Base-by-base conservation (phyloP, 2,888 invertebrate genomes). In the Melieria omissa region DNA sequence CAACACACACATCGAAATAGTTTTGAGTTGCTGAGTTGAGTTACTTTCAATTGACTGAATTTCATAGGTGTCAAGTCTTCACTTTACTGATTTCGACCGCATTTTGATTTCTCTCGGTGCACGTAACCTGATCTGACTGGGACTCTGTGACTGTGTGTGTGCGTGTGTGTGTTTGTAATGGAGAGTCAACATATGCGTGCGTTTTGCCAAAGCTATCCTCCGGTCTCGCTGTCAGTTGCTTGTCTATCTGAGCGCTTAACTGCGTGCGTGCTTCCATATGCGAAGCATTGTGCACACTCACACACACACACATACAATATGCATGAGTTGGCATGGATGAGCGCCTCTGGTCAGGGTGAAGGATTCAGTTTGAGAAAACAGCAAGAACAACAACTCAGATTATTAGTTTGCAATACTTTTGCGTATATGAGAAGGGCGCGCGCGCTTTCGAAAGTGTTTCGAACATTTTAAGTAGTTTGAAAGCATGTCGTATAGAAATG, bases 371-470 rank as follows among this genome's bases (percentile, higher is more conserved):
- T 72, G 71, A 71, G 73, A 71, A 69, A 75, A n/a, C n/a, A 29
- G 29, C 29, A 29, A n/a, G n/a, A n/a, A 29, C 29, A 29, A 74
- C 71, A 74, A 74, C 72, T 74, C 73, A 74, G 74, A 75, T 77
- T 76, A 75, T 77, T 75, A 75, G 74, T 74, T 76, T 76, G 75
- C 76, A 77, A 72, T 73, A 73, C 75, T 74, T 77, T 74, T 71
- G 49, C 63, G 46, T 29, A 45, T 60, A 54, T 54, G 16, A 63
- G 60, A 71, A 58, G 12, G 52, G 29, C 54, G 47, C 45, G 46
- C 45, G 46, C 29, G 29, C 2, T 3, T 29, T 29, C 29, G 29
- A 29, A 3, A 29, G 29, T 29, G 29, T 29, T 29, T 29, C 29
- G 29, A 29, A 29, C 29, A 29, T 29, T 29, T 29, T 29, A 29